Base-by-base conservation (phyloP, 2,113 vertebrate species). In the Tringa solitaria region DNA sequence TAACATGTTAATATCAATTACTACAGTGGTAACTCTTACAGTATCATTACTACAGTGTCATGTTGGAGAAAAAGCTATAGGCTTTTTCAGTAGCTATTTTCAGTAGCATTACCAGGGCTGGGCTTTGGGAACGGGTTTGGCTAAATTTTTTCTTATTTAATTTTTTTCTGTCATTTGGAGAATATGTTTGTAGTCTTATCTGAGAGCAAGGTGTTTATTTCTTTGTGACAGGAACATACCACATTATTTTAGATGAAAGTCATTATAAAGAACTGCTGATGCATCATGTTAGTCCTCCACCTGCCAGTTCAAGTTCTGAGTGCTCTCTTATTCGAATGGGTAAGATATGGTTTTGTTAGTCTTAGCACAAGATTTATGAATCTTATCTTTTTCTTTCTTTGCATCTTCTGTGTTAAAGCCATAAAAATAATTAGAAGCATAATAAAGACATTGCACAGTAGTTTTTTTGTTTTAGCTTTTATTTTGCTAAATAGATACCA, bases 281-380 rank as follows among this genome's bases (percentile, higher is more conserved):
- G 96, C 98, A 98, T 87, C 99, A 99, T 39, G 98, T 99, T 87
- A 99, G 98, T 84, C 99, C 99, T 50, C 99, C 99, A 48, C 99
- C 99, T 30, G 98, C 99, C 93, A 99, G 98, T 97, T 98, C 98
- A 41, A 98, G 98, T 41, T 99, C 99, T 9, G 99, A 99, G 88
- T 99, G 99, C 90, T 99, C 99, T 30, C 98, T 99, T 67, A 99
- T 99, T 97, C 99, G 99, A 67, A 99, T 99, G 99, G 99, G 99
- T 99, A 98, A 83, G 98, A 95, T 57, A 59, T 50, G 7, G 13
- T 75, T 93, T 90, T 84, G n/a, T 75, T 69, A 3, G 27, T 78
- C 30, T 5, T 82, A 35, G 21, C 14, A 10, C 2, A 10, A 87
- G 19, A 51, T 73, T 24, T 81, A 7, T 6, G 4, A 17, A 23